Base-by-base conservation (phyloP, 37 sponge, comb jelly and placozoan species). In the Tethya wilhelma region DNA sequence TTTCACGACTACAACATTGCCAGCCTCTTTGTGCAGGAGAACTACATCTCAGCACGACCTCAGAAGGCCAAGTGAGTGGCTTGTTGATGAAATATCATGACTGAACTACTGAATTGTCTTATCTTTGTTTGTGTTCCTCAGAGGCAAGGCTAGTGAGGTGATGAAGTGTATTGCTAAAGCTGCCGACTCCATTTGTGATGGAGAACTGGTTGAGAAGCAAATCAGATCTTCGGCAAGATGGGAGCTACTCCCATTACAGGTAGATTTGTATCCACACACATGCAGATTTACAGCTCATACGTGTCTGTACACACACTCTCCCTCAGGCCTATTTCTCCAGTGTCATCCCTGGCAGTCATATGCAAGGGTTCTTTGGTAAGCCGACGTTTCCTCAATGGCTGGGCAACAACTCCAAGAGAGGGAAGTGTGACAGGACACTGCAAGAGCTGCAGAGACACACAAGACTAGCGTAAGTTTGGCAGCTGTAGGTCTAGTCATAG, bases 21-120 rank as follows among this genome's bases (percentile, higher is more conserved):
- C 33, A 90, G 96, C 8, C 79, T 98, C 28, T 98, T 98, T 93
- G 97, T 96, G 57, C 97, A 96, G 64, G 99, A 98, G 90, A 98
- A 96, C 77, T 98, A 98, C 84, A 70, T 73, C 34, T 26, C 46
- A 7, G 79, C 78, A 36, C 79, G 64, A 12, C 97, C 95, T 31
- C 40, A 33, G 11, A 42, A 55, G 4, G 69, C 80, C 28, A 58
- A 26, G 75, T 75, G 38, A 40, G 69, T 69, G 12, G 7, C 25
- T 17, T 23, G 20, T n/a, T n/a, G n/a, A n/a, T n/a, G n/a, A n/a
- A n/a, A n/a, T n/a, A n/a, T n/a, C n/a, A n/a, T n/a, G n/a, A n/a
- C n/a, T n/a, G n/a, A n/a, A n/a, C n/a, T n/a, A n/a, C n/a, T n/a
- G n/a, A n/a, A n/a, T n/a, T n/a, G n/a, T n/a, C n/a, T n/a, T n/a